Conservation (phyloP, 2,888 invertebrate genomes). For the Leucania comma region DNA sequence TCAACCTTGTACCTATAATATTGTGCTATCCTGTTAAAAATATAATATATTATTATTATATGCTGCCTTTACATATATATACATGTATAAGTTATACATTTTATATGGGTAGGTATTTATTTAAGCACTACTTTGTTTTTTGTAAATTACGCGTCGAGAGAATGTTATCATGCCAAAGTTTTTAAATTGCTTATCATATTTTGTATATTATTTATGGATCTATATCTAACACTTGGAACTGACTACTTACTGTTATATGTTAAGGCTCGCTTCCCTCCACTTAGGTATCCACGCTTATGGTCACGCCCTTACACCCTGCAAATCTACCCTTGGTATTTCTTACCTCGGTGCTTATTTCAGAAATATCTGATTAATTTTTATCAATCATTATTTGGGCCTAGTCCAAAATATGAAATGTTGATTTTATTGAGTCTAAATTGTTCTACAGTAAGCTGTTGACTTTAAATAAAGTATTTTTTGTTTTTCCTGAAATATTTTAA, state of each 20-base stretch:
- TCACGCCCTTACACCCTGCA: constrained; percentile 1
- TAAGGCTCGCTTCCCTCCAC: constrained; percentile 54
- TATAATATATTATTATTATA: constrained; percentile 73
- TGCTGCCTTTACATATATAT: constrained; percentile 75
- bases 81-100: constrained; percentile 57
- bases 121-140: constrained; percentile 46
- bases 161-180: constrained; percentile 23
- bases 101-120: constrained; percentile 55
- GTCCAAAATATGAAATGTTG: constrained; percentile 58
- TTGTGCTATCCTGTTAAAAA: constrained; percentile 74
- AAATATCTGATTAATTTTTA: constrained; percentile 35
- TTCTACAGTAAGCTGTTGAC: constrained; percentile 38
- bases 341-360: constrained; percentile 41
- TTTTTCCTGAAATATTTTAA: constrained; percentile 15
- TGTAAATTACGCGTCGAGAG: constrained; percentile 38
- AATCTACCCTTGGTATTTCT: constrained; percentile 18
- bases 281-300: constrained; percentile 20
- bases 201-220: constrained; percentile 34
- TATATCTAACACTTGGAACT: constrained; percentile 34
- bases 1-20: constrained; percentile 74
- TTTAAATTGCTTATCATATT: constrained; percentile 49
- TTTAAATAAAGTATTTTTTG: constrained; percentile 1
- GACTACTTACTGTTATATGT: constrained; percentile 27
- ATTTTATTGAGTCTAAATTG: constrained; percentile 47
- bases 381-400: constrained; percentile 57